phyloP scores from a whole-genome alignment of 2,888 invertebrate species.

The Strigamia maritima region DNA sequence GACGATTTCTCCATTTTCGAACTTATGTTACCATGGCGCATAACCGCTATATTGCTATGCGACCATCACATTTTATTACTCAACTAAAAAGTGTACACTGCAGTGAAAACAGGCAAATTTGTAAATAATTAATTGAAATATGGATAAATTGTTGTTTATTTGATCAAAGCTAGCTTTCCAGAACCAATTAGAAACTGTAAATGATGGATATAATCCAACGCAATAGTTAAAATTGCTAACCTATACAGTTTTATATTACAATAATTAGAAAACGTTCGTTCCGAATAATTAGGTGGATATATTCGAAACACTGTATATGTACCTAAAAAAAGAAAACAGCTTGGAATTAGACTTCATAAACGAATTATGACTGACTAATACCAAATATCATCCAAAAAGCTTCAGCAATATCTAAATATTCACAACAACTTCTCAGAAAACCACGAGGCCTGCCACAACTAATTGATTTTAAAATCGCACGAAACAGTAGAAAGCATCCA shows the following conservation, averaged over 20 bases:
- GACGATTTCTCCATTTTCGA: too few relatives aligned
- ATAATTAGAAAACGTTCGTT: background rate
- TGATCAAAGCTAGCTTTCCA: constrained; percentile 20
- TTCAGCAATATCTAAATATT: background rate
- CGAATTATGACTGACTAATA: background rate
- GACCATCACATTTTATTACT: background rate
- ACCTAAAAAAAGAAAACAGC: background rate
- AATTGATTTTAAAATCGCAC: background rate
- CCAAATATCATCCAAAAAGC: constrained; percentile 2
- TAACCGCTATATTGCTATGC: too few relatives aligned
- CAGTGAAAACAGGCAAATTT: background rate
- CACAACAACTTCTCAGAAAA: background rate
- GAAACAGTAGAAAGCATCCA: background rate
- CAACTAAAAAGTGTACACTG: background rate
- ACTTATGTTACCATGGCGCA: too few relatives aligned
- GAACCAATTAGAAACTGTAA: constrained; percentile 8
- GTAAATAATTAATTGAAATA: background rate
- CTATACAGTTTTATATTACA: constrained; percentile 14
- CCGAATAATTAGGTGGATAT: background rate
- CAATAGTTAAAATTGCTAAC: background rate
- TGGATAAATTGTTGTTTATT: background rate
- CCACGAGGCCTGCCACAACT: background rate
- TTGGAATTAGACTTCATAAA: background rate
- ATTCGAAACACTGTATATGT: background rate
- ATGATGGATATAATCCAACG: background rate